A percentile compares a stretch with the other conserved stretches of the same genome.
Evolutionary conservation across 2,797 vertebrate species (phyloP).

Genomic region (Avahi laniger): DNA sequence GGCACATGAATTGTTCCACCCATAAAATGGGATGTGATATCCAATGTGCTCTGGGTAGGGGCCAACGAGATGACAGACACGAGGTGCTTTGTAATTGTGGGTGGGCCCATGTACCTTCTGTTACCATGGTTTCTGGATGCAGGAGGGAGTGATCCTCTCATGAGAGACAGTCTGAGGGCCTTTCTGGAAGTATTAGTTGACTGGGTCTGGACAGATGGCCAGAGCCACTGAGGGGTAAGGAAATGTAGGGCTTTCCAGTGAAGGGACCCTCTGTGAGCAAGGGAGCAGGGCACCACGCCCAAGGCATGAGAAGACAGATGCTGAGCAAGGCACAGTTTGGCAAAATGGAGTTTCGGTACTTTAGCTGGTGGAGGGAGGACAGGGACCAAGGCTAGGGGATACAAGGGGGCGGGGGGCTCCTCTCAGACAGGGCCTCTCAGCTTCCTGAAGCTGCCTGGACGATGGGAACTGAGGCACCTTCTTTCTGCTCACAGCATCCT

Average conservation of each 20-base stretch:
- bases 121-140: constrained; percentile 13
- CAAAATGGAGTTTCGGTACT: neutral
- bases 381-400: neutral
- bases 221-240: neutral
- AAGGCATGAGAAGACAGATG: neutral
- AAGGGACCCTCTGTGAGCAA: neutral
- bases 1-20: neutral
- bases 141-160: neutral
- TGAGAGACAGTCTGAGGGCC: neutral
- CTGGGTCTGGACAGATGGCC: neutral
- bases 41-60: neutral
- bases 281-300: neutral
- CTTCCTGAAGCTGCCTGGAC: neutral
- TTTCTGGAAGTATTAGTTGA: neutral
- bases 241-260: neutral
- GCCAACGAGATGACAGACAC: neutral
- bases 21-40: constrained; percentile 20
- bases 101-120: neutral
- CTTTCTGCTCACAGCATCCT: neutral
- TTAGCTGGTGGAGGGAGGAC: neutral
- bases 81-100: neutral
- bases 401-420: neutral
- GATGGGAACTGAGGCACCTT: neutral
- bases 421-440: neutral
- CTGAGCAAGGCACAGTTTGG: neutral